Evolutionary conservation across 37 sponge, comb jelly and placozoan genomes (phyloP).

Genomic region (Spongilla lacustris): DNA sequence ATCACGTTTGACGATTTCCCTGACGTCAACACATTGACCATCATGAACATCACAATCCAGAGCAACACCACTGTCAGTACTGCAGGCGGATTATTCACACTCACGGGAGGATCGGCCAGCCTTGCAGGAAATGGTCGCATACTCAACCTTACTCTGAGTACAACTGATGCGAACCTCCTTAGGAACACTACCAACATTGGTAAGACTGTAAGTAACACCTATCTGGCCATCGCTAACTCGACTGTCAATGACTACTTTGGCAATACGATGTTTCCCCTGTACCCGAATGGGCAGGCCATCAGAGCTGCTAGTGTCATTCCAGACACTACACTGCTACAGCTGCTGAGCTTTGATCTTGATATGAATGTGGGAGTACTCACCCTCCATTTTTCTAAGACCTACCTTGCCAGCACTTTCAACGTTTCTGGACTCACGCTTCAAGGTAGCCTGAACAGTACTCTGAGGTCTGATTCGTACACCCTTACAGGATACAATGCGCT

Average conservation of each 20-base stretch:
- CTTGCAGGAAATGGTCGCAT: conserved; percentile 53
- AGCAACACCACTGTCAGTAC: conserved; percentile 33
- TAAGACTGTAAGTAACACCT: conserved; percentile 63
- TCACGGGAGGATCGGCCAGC: conserved; percentile 48
- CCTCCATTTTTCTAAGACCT: conserved; percentile 67
- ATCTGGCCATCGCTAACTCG: conserved; percentile 42
- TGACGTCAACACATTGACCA: conserved; percentile 36
- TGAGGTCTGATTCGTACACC: conserved; percentile 47
- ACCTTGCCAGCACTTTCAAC: conserved; percentile 29
- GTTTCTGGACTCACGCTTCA: conserved; percentile 65
- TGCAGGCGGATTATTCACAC: not conserved
- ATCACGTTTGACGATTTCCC: conserved; percentile 82
- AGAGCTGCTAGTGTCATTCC: conserved; percentile 54
- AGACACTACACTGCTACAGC: conserved; percentile 52
- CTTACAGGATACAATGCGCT: conserved; percentile 26
- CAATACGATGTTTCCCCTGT: conserved; percentile 54
- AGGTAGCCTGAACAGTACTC: conserved; percentile 48
- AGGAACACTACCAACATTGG: conserved; percentile 52
- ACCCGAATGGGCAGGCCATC: conserved; percentile 36
- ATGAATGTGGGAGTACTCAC: conserved; percentile 67
- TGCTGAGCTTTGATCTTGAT: conserved; percentile 68
- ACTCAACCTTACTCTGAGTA: conserved; percentile 37
- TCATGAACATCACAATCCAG: conserved; percentile 43
- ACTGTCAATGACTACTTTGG: conserved; percentile 63
- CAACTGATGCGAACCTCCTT: conserved; percentile 65